These are phyloP conservation scores for Calyptomena viridis DNA, from an alignment of 2,113 vertebrate genomes.

Conservation along the genomic window DNA sequence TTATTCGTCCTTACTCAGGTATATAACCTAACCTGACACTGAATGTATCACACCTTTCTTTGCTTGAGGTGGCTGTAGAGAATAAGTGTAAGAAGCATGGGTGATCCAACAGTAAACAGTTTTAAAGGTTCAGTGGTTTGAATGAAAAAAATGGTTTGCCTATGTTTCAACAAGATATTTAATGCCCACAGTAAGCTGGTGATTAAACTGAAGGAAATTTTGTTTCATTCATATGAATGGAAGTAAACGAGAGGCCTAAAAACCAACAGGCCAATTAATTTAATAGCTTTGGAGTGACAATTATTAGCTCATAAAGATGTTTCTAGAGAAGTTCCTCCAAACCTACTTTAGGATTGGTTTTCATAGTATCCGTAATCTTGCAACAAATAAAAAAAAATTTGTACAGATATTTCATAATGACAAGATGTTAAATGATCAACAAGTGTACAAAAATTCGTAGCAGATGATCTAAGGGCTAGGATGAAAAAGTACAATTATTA, in stretches of 20 bases:
- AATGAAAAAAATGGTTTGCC: not conserved
- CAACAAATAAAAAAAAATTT: not conserved
- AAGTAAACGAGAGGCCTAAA: not conserved
- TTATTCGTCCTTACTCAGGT: not conserved
- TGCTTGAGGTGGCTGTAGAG: not conserved
- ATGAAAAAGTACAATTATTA: not conserved
- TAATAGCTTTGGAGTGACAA: not conserved
- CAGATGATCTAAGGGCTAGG: not conserved
- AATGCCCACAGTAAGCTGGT: not conserved
- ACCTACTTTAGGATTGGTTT: not conserved
- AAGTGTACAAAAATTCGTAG: not conserved
- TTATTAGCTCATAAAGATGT: not conserved
- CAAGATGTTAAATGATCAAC: not conserved
- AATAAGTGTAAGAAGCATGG: not conserved
- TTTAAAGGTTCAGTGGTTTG: not conserved
- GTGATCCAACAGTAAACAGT: not conserved
- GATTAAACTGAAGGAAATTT: not conserved
- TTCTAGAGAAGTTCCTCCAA: not conserved
- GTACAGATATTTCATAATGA: not conserved
- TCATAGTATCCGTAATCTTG: accelerated
- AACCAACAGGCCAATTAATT: not conserved
- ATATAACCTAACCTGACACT: not conserved
- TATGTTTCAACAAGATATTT: not conserved
- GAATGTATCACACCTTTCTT: not conserved
- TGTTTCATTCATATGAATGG: not conserved